These are phyloP conservation scores for Salpingus planirostris DNA, from an alignment of 2,888 invertebrate genomes.

Conservation along the genomic window DNA sequence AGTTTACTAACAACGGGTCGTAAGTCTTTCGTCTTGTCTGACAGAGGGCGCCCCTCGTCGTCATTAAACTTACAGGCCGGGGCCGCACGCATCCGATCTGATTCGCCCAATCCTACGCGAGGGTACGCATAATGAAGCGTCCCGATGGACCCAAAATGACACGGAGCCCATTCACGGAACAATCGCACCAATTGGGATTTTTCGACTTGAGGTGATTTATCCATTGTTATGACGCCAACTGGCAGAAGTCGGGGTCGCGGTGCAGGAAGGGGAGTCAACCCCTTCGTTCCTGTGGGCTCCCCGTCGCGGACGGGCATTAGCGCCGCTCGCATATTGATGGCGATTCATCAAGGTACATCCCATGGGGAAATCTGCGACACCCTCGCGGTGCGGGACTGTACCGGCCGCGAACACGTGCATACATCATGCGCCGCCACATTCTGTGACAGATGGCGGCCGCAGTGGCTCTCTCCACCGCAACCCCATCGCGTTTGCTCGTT, in stretches of 20 bases:
- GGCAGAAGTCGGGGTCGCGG: slow-evolving; percentile 28
- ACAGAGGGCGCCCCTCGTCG: slow-evolving; percentile 9
- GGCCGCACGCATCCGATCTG: too few species aligned
- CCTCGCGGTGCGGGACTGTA: slow-evolving; percentile 10
- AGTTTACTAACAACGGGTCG: slow-evolving; percentile 9
- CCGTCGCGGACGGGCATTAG: slow-evolving; percentile 11
- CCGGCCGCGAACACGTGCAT: slow-evolving; percentile 28
- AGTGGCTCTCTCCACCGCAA: slow-evolving; percentile 26
- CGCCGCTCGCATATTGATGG: slow-evolving; percentile 20
- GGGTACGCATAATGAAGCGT: too few species aligned
- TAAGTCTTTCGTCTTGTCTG: slow-evolving; percentile 3
- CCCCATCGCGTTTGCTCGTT: slow-evolving; percentile 24
- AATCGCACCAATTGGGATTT: slow-evolving; percentile 22
- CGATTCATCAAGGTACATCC: slow-evolving; percentile 19
- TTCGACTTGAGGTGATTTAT: slow-evolving; percentile 30
- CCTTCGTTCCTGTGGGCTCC: slow-evolving; percentile 12
- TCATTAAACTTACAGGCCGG: too few species aligned
- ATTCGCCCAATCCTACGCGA: too few species aligned
- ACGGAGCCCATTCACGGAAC: slow-evolving; percentile 13
- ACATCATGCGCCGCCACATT: slow-evolving; percentile 29
- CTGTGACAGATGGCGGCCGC: slow-evolving; percentile 34
- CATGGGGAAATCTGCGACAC: slow-evolving; percentile 10
- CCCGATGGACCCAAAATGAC: too few species aligned
- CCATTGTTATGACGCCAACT: slow-evolving; percentile 34
- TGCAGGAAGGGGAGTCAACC: slow-evolving; percentile 20